Base-by-base conservation (phyloP, 2,888 invertebrate genomes). In the Neoascia interrupta region DNA sequence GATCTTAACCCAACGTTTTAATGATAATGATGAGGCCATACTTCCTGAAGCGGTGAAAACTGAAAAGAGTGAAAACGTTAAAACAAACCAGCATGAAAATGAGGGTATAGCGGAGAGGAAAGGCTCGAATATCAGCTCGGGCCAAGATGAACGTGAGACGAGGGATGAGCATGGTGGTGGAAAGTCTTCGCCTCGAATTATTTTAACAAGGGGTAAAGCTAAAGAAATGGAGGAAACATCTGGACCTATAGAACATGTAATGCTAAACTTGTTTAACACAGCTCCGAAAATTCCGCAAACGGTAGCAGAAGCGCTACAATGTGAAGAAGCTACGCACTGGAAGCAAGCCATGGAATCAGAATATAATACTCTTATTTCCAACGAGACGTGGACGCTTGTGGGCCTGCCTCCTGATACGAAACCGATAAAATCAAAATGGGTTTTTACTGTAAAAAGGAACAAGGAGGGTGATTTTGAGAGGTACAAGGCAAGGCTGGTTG, bases 351-450 rank as follows among this genome's bases (percentile, higher is more conserved):
- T 69, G 49, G 11, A 31, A 3, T 1, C 8, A 0, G 60, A 73
- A 51, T 53, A 28, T 16, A 21, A 39, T 1, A 31, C 61, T 4
- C n/a, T 74, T 4, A 6, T 19, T 4, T 41, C 28, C 13, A 60
- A 73, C 21, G 3, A 6, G 6, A 58, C 53, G 3, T 73, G 73
- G 60, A 45, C 21, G 8, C 3, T 53, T 8, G 28, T 53, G 1
- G 23, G 39, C 6, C 18, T 47, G 13, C 61, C 49, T 0, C 16
- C 43, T 21, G 45, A 43, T n/a, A 28, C 15, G 1, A 34, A 21
- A 19, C 13, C 26, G 1, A 47, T 66, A 8, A 66, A 66, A 47
- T 60, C 8, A 0, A 76, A 64, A 18, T 70, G 60, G 70, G 70
- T 76, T 5, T 72, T 60, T 34, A 64, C 45, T 16, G 54, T 41